phyloP scores from a whole-genome alignment of 37 sponge, comb jelly and placozoan species.

The Halisarca cf. caerulea region DNA sequence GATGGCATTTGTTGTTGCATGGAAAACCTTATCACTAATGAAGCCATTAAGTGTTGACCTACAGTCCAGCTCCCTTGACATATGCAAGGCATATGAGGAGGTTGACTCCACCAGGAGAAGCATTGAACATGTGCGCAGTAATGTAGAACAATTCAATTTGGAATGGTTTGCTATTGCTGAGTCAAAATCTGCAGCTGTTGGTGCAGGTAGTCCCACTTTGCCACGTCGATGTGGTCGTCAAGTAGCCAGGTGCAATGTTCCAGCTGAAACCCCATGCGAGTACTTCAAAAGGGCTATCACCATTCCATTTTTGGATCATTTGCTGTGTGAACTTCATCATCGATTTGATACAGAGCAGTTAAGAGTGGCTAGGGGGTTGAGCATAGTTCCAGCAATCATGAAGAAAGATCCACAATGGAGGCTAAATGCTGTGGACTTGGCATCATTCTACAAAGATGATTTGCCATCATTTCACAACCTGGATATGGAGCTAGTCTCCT shows the following conservation, averaged over 20 bases:
- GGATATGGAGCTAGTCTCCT: conserved; percentile 9
- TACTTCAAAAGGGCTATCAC: background rate
- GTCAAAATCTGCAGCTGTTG: background rate
- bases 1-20: background rate
- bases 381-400: conserved; percentile 13
- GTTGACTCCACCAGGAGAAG: background rate
- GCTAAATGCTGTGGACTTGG: conserved; percentile 23
- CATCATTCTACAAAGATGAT: conserved; percentile 17
- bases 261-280: background rate
- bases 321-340: background rate
- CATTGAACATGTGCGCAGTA: background rate
- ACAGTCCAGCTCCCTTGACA: background rate
- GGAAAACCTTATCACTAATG: background rate
- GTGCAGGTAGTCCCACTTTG: background rate
- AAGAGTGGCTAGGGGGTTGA: conserved; percentile 13
- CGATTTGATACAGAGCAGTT: background rate
- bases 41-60: background rate
- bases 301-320: background rate
- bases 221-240: background rate
- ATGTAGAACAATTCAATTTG: background rate
- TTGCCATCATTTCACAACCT: conserved; percentile 20
- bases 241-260: background rate
- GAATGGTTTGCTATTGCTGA: background rate
- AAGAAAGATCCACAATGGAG: conserved; percentile 14
- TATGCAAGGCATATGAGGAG: background rate